Base-by-base conservation (phyloP, 1,140 invertebrate species). In the Helicoverpa zea region DNA sequence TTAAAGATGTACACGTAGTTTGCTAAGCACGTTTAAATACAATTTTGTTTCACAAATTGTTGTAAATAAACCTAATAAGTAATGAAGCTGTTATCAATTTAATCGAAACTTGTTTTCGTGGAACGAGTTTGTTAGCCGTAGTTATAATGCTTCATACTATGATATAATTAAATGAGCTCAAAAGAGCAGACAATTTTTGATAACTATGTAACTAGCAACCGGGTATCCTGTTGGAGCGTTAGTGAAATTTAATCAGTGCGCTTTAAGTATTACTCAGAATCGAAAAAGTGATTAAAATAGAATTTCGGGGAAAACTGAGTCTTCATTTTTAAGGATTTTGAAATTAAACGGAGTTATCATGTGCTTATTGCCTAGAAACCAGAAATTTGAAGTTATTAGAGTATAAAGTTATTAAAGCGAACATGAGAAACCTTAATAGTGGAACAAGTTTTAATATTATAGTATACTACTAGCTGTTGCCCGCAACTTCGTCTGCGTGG, bases 251-350 rank as follows among this genome's bases (percentile, higher is more conserved):
- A 68, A 68, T 49, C 35, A 66, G 35, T 18, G 43, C 16, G 43
- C 64, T 49, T 47, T 68, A 68, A 68, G 43, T 68, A 68, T 68
- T 68, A 68, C 58, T 30, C 11, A 30, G 23, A 61, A 30, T 12
- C 23, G 2, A 49, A 68, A 49, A 43, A 68, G 10, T 43, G 43
- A n/a, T 47, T 12, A 47, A 47, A 68, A 68, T 47, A 68, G n/a
- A 68, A 68, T 47, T 23, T 68, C 0, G 43, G 13, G 2, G 23
- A 68, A 68, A 68, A 68, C 10, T 1, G 4, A 43, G 5, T 43
- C 35, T 43, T 23, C 23, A 23, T 23, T 23, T 23, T 23, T 23
- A 23, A 23, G 23, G 23, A 23, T 23, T 23, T 23, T 23, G 23
- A 23, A 23, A 23, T 23, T 23, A 23, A 23, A 23, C 23, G 23